Evolutionary conservation across 2,888 invertebrate genomes (phyloP).

Genomic region (Orchestes rusci): DNA sequence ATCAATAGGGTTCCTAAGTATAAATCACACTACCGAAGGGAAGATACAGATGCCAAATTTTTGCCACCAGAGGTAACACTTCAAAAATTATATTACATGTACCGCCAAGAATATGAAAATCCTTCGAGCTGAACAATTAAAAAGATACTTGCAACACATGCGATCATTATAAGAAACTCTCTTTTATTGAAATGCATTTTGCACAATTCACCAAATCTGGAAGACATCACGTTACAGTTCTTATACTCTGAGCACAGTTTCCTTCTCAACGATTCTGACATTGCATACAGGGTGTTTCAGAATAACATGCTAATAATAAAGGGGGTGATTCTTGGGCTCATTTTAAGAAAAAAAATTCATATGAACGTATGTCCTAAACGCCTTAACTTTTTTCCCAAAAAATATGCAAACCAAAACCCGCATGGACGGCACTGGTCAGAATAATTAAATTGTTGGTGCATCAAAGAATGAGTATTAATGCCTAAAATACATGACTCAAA

Average conservation of each 20-base stretch:
- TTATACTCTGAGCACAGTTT: conserved; percentile 27
- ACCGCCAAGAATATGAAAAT: conserved; percentile 3
- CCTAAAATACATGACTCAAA: too few relatives aligned
- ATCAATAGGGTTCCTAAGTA: conserved; percentile 15
- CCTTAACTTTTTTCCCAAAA: too few relatives aligned
- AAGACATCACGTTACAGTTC: conserved; percentile 23
- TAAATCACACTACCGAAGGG: conserved; percentile 11
- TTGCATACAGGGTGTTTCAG: too few relatives aligned
- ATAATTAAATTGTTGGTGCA: too few relatives aligned
- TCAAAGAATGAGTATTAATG: too few relatives aligned
- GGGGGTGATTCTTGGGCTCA: too few relatives aligned
- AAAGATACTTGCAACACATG: conserved; percentile 25
- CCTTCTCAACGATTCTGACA: too few relatives aligned
- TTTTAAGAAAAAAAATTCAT: too few relatives aligned
- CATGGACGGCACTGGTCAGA: too few relatives aligned
- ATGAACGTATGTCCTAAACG: too few relatives aligned
- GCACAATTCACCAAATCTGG: conserved; percentile 8
- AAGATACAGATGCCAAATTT: conserved; percentile 18
- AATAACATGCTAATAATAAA: too few relatives aligned
- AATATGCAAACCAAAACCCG: too few relatives aligned
- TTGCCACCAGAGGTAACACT: conserved; percentile 20
- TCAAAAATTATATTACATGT: conserved; percentile 23
- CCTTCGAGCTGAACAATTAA: conserved; percentile 16
- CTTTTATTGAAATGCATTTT: conserved; percentile 21
- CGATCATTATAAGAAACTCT: conserved; percentile 19